Conservation (phyloP, 2,888 invertebrate species). For the Lepidonotus clava region DNA sequence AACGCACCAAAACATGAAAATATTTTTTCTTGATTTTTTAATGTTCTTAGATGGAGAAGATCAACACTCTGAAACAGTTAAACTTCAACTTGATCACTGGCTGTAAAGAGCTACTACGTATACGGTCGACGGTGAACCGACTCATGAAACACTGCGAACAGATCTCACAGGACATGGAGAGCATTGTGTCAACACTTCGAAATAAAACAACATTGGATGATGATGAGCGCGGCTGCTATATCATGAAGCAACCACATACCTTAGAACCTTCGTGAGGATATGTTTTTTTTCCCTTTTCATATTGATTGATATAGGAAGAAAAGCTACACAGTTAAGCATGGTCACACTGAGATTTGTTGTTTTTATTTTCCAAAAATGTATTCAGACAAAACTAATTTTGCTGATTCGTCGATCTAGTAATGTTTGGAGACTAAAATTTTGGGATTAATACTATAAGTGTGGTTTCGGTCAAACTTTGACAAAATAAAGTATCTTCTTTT, state of each 20-base stretch:
- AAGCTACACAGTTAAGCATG: not conserved
- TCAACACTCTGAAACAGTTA: constrained; percentile 84
- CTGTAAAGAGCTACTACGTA: constrained; percentile 83
- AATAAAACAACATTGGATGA: constrained; percentile 82
- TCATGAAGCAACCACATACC: constrained; percentile 88
- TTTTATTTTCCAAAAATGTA: too few relatives aligned
- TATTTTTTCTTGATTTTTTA: constrained; percentile 48
- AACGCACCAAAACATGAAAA: too few relatives aligned
- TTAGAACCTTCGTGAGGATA: constrained; percentile 84
- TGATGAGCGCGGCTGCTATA: constrained; percentile 68
- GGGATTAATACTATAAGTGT: not conserved
- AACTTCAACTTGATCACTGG: constrained; percentile 90
- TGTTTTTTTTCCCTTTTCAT: too few relatives aligned
- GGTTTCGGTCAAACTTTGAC: too few relatives aligned
- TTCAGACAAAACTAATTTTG: not conserved
- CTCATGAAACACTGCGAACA: constrained; percentile 84
- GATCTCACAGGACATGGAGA: constrained; percentile 89
- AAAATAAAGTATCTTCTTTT: too few relatives aligned
- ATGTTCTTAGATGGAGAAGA: constrained; percentile 76
- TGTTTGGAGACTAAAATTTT: not conserved
- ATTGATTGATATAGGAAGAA: too few relatives aligned
- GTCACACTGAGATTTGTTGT: too few relatives aligned
- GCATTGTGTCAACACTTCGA: constrained; percentile 86
- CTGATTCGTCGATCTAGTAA: not conserved
- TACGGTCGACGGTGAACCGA: constrained; percentile 60